Base-by-base conservation (phyloP, 1,140 invertebrate genomes). In the Pomacea maculata region DNA sequence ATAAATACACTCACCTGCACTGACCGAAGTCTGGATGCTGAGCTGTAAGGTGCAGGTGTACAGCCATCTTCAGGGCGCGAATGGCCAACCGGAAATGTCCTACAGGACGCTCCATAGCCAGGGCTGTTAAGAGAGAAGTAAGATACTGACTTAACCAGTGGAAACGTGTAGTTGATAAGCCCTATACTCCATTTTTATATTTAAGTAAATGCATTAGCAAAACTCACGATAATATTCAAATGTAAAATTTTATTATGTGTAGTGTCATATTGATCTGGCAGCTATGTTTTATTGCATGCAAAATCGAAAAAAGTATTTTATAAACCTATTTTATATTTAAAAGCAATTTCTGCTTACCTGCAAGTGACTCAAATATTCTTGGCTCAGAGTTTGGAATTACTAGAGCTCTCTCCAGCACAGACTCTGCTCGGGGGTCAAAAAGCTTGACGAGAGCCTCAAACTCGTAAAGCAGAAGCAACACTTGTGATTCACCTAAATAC, bases 381-480 rank as follows among this genome's bases (percentile, higher is more conserved):
- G 88, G 87, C 63, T 90, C 88, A n/a, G 86, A 80, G 78, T 87
- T 84, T 54, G 89, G 87, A 34, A 89, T 75, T 19, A 85, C 82
- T 19, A 91, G 81, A 9, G 87, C 86, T 80, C 84, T 86, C 71
- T 89, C 90, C 52, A 90, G 75, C 12, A 90, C 79, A 17, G 83
- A 75, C 77, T 91, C 90, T 14, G 87, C 84, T 45, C 78, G 68
- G 0, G 80, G 83, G 80, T 90, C 88, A 14, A 85, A 82, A 17
- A 91, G 83, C 63, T 88, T 88, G 10, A 85, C 84, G 68, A 86
- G 83, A 2, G 88, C 87, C 79, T 91, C 89, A 88, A 91, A 90
- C 74, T 91, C 89, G 84, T 90, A 91, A 73, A 91, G 74, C 72
- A 90, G 63, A 65, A 91, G 34, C 21, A 91, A 75, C 7, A 84